phyloP scores from a whole-genome alignment of 2,888 invertebrate genomes.

The Scrobipalpa atriplicella region DNA sequence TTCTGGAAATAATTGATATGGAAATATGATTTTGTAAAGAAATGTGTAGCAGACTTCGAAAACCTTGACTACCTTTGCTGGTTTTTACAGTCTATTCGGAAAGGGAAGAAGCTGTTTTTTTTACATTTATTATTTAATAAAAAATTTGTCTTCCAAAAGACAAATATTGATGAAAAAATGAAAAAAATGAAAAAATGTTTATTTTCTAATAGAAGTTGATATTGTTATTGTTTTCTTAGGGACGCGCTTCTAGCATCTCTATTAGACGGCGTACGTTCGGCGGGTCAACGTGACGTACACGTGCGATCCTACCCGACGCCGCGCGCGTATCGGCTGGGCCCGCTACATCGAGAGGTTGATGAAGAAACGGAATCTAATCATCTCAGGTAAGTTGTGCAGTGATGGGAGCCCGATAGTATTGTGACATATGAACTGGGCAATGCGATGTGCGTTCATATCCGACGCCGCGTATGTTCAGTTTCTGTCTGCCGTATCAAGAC shows the following conservation, averaged over 20 bases:
- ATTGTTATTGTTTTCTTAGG: constrained; percentile 73
- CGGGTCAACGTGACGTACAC: constrained; percentile 98
- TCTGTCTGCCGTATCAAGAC: too few species aligned
- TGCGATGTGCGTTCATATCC: neutral
- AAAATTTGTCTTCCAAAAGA: too few species aligned
- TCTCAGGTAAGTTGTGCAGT: constrained; percentile 79
- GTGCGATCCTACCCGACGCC: constrained; percentile 93
- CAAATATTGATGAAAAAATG: too few species aligned
- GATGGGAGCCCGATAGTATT: neutral
- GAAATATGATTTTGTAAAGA: too few species aligned
- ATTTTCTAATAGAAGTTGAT: too few species aligned
- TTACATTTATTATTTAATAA: too few species aligned
- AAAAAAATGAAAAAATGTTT: too few species aligned
- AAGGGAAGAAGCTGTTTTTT: too few species aligned
- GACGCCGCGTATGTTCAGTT: too few species aligned
- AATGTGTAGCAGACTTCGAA: neutral
- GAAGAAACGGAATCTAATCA: constrained; percentile 98
- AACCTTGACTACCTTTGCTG: neutral
- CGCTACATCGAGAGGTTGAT: constrained; percentile 94
- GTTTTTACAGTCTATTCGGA: neutral
- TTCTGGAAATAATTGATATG: too few species aligned
- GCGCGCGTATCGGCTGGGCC: constrained; percentile 94
- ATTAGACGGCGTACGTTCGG: constrained; percentile 97
- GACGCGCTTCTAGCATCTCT: constrained; percentile 97
- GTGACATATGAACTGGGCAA: neutral